These are phyloP conservation scores for Acanthopleura granulata DNA, from an alignment of 2,888 invertebrate species.

Conservation along the genomic window DNA sequence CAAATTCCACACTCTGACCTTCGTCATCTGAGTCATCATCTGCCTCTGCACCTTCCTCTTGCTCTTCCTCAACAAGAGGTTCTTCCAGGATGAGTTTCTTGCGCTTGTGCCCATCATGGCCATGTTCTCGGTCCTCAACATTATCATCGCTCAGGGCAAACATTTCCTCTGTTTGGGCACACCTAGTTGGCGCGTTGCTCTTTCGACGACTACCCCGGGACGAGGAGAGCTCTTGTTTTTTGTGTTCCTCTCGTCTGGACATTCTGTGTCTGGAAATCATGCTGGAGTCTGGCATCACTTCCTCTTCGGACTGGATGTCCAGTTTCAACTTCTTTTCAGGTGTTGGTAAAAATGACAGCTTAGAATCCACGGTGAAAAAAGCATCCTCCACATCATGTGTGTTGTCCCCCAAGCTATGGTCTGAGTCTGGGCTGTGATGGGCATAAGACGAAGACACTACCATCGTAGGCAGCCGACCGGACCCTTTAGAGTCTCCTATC, in stretches of 20 bases:
- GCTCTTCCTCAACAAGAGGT: slow-evolving; percentile 24
- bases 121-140: slow-evolving; percentile 42
- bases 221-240: neutral
- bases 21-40: slow-evolving; percentile 28
- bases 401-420: slow-evolving; percentile 43
- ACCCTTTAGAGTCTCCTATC: slow-evolving; percentile 42
- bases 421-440: slow-evolving; percentile 36
- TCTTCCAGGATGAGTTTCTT: slow-evolving; percentile 12
- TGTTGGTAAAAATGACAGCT: slow-evolving; percentile 52
- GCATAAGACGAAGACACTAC: slow-evolving; percentile 42
- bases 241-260: neutral
- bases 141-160: slow-evolving; percentile 54
- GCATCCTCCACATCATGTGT: slow-evolving; percentile 45
- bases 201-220: slow-evolving; percentile 53
- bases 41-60: slow-evolving; percentile 24
- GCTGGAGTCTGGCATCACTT: neutral
- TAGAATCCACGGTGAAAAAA: slow-evolving; percentile 53
- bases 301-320: slow-evolving; percentile 23
- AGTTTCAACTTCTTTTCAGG: slow-evolving; percentile 57
- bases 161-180: slow-evolving; percentile 53
- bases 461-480: slow-evolving; percentile 40
- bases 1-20: slow-evolving; percentile 25
- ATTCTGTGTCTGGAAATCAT: neutral
- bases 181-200: slow-evolving; percentile 60
- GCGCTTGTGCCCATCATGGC: slow-evolving; percentile 3